Conservation (phyloP, 2,888 invertebrate genomes). For the Thelaira solivaga region DNA sequence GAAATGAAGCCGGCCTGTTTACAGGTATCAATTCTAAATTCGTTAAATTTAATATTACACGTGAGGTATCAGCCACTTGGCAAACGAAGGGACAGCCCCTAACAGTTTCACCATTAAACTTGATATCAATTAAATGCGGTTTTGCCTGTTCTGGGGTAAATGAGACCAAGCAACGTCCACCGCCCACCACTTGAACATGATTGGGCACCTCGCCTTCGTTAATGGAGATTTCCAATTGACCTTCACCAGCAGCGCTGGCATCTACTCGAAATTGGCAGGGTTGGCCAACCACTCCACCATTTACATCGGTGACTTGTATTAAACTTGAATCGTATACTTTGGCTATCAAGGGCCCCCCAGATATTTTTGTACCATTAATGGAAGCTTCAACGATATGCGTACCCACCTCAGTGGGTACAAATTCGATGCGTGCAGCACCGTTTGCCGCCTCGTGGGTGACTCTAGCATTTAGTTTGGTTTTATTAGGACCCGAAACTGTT, state of each 20-base stretch:
- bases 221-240: conserved; percentile 98
- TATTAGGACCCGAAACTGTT: conserved; percentile 88
- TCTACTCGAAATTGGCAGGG: conserved; percentile 98
- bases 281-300: conserved; percentile 95
- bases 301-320: conserved; percentile 95
- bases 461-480: conserved; percentile 88
- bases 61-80: conserved; percentile 87
- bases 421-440: conserved; percentile 93
- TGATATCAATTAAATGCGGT: conserved; percentile 95
- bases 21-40: conserved; percentile 91
- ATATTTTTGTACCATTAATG: conserved; percentile 92
- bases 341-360: conserved; percentile 92
- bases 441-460: conserved; percentile 89
- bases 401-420: conserved; percentile 94
- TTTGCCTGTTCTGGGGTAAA: conserved; percentile 95
- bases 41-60: conserved; percentile 84
- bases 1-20: conserved; percentile 87
- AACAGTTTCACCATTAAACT: conserved; percentile 96
- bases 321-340: conserved; percentile 96
- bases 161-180: conserved; percentile 94
- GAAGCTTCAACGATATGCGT: conserved; percentile 95
- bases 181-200: conserved; percentile 97
- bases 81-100: conserved; percentile 94
- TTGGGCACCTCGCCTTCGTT: conserved; percentile 99
- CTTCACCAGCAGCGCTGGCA: conserved; percentile 98